A percentile compares a stretch with the other conserved stretches of the same genome.
Evolutionary conservation across 2,888 invertebrate genomes (phyloP).

Genomic region (Melanophora roralis): DNA sequence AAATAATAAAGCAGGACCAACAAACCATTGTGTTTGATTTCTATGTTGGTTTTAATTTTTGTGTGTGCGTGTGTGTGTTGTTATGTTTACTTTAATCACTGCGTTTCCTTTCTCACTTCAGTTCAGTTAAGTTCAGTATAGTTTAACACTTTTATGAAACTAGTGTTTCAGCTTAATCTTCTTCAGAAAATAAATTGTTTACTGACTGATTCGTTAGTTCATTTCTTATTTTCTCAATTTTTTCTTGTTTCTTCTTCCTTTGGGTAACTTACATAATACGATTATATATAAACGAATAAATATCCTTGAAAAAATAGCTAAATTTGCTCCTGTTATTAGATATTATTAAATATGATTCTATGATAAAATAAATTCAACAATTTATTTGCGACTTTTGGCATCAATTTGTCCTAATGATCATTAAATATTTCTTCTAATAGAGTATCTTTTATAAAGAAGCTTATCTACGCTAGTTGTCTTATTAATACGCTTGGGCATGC

Average conservation of each 20-base stretch:
- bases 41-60: not conserved
- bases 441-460: not conserved
- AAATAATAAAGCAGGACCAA: not conserved
- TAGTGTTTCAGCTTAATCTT: slow-evolving; percentile 34
- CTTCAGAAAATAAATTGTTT: not conserved
- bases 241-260: too few species aligned
- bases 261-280: not conserved
- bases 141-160: slow-evolving; percentile 38
- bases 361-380: too few species aligned
- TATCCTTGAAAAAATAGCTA: slow-evolving; percentile 9
- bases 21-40: not conserved
- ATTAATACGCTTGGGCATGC: too few species aligned
- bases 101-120: not conserved
- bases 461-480: not conserved
- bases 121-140: not conserved
- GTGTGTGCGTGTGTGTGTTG: not conserved
- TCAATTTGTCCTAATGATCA: not conserved
- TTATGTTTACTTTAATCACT: not conserved
- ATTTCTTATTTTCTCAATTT: not conserved
- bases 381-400: not conserved
- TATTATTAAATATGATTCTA: not conserved
- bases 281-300: too few species aligned
- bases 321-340: not conserved
- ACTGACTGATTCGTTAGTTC: not conserved
- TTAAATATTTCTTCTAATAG: not conserved